Evolutionary conservation across 2,113 vertebrate genomes (phyloP).

Genomic region (Thoracochromis brauschi): DNA sequence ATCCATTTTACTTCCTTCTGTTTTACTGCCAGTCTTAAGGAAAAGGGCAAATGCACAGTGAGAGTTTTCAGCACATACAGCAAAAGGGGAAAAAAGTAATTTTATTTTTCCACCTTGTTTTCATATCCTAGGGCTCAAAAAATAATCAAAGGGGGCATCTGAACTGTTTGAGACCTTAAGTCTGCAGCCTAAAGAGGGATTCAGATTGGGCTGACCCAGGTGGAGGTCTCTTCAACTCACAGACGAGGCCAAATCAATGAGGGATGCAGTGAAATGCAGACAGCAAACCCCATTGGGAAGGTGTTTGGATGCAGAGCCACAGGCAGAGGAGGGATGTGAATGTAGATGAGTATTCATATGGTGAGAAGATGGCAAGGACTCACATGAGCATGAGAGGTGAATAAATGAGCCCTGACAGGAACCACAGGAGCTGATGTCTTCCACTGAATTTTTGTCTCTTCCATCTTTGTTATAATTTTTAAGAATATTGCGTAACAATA

Average conservation of each 20-base stretch:
- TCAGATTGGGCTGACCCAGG: constrained; percentile 30
- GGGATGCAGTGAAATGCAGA: constrained; percentile 33
- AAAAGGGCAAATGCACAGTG: background rate
- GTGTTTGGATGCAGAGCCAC: constrained; percentile 44
- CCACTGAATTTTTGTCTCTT: background rate
- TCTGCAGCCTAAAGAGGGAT: constrained; percentile 22
- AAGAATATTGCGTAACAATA: background rate
- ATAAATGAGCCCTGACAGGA: constrained; percentile 41
- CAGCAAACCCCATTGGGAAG: constrained; percentile 15
- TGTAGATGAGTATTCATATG: constrained; percentile 44
- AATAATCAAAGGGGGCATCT: constrained; percentile 23
- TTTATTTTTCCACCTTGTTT: constrained; percentile 10
- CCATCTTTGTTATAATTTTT: background rate
- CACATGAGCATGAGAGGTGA: constrained; percentile 29
- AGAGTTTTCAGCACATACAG: background rate
- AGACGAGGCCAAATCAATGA: constrained; percentile 52
- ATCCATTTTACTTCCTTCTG: background rate
- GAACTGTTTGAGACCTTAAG: constrained; percentile 29
- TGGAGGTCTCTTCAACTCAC: constrained; percentile 33
- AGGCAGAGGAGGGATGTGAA: constrained; percentile 30
- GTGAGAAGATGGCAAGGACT: constrained; percentile 17
- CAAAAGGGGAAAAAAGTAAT: background rate
- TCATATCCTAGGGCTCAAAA: constrained; percentile 16
- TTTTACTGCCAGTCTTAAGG: background rate
- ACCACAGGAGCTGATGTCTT: constrained; percentile 13